phyloP scores from a whole-genome alignment of 2,113 vertebrate genomes.

The Pelvicachromis taeniatus region DNA sequence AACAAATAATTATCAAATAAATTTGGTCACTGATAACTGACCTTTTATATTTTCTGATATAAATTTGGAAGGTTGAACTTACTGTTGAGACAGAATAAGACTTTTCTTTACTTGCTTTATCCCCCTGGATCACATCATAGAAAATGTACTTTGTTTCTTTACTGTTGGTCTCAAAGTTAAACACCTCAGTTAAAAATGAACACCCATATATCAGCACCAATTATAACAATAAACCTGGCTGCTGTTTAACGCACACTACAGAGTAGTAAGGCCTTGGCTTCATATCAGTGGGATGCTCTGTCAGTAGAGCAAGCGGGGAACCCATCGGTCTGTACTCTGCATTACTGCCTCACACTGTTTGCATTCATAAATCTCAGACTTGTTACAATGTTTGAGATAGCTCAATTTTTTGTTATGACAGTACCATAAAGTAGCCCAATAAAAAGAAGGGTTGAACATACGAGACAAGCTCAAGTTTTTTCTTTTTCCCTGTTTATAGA shows the following conservation, averaged over 20 bases:
- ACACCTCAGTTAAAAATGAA: neutral
- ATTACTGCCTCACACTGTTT: neutral
- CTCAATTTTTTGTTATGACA: neutral
- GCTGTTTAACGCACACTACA: neutral
- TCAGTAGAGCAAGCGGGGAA: neutral
- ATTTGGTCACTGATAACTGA: neutral
- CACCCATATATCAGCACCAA: neutral
- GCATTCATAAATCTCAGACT: neutral
- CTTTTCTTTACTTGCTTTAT: neutral
- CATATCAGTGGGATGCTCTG: neutral
- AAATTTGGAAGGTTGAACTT: neutral
- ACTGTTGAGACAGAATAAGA: neutral
- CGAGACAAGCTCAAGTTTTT: neutral
- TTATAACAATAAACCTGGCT: no score
- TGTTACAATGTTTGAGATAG: neutral
- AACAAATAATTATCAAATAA: neutral
- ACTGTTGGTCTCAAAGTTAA: neutral
- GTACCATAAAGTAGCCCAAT: neutral
- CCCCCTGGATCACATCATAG: neutral
- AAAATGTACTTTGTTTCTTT: neutral
- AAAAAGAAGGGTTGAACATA: neutral
- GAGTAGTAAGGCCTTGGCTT: neutral
- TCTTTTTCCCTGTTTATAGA: neutral
- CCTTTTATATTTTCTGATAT: neutral
- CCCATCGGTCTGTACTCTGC: neutral